Percentiles rank a stretch among this genome's conserved stretches.
Evolutionary conservation across 53 echinoderm and acorn worm genomes (phyloP).

Genomic region (Paracentrotus lividus): DNA sequence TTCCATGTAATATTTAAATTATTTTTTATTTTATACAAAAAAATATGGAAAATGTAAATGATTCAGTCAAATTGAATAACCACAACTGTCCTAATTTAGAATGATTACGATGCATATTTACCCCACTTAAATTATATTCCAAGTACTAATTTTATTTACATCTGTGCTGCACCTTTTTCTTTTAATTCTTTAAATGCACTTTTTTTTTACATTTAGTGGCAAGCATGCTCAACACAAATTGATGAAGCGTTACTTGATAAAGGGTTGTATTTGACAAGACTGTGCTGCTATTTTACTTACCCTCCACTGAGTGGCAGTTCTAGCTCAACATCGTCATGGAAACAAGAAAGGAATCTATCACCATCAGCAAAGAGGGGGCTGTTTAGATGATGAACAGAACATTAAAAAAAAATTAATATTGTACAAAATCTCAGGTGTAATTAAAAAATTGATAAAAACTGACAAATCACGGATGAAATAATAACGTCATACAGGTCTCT

Average conservation of each 20-base stretch:
- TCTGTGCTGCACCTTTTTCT: too few relatives aligned
- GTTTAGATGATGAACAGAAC: neutral
- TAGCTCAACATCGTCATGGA: neutral
- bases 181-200: neutral
- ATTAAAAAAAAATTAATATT: neutral
- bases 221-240: too few relatives aligned
- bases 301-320: neutral
- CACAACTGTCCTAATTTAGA: neutral
- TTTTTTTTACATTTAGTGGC: too few relatives aligned
- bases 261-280: neutral
- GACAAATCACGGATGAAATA: too few relatives aligned
- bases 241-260: too few relatives aligned
- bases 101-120: neutral
- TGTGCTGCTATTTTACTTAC: neutral
- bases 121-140: neutral
- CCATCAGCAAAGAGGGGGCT: neutral
- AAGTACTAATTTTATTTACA: neutral
- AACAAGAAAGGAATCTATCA: conserved; percentile 19
- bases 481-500: neutral
- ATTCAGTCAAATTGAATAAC: too few relatives aligned
- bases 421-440: too few relatives aligned
- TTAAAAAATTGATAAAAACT: too few relatives aligned
- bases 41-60: too few relatives aligned
- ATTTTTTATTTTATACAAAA: too few relatives aligned
- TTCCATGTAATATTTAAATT: neutral